phyloP scores from a whole-genome alignment of 37 sponge, comb jelly and placozoan genomes.

The Ianthella basta region DNA sequence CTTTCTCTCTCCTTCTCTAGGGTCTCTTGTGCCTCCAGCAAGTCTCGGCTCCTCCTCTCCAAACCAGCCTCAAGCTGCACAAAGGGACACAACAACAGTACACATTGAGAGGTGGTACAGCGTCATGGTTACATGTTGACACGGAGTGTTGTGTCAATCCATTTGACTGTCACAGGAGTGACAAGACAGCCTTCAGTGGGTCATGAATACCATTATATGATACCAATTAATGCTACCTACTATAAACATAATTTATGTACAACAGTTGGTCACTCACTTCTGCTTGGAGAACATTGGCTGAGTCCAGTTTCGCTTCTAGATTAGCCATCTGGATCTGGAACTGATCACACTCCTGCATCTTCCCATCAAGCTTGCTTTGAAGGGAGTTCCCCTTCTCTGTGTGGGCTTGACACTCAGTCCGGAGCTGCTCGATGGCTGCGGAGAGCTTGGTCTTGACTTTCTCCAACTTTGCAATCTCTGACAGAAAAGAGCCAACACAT shows the following conservation, averaged over 20 bases:
- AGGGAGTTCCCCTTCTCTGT: background rate
- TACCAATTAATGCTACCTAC: no score
- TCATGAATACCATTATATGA: no score
- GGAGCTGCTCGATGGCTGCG: background rate
- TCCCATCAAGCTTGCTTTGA: background rate
- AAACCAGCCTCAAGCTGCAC: no score
- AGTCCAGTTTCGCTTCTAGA: background rate
- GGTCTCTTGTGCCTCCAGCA: background rate
- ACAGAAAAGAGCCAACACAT: no score
- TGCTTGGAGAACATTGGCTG: background rate
- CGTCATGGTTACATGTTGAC: no score
- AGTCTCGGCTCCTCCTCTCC: background rate
- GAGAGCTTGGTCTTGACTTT: background rate
- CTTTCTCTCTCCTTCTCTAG: background rate
- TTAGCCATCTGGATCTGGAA: background rate
- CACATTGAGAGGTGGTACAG: no score
- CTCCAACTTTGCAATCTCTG: background rate
- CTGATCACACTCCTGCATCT: background rate
- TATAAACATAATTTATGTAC: no score
- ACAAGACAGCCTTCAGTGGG: no score
- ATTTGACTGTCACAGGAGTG: no score
- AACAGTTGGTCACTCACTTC: background rate
- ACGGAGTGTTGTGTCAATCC: no score
- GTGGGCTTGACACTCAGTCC: no score
- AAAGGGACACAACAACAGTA: no score